These are phyloP conservation scores for Cenopis cana DNA, from an alignment of 2,888 invertebrate species.

Conservation along the genomic window DNA sequence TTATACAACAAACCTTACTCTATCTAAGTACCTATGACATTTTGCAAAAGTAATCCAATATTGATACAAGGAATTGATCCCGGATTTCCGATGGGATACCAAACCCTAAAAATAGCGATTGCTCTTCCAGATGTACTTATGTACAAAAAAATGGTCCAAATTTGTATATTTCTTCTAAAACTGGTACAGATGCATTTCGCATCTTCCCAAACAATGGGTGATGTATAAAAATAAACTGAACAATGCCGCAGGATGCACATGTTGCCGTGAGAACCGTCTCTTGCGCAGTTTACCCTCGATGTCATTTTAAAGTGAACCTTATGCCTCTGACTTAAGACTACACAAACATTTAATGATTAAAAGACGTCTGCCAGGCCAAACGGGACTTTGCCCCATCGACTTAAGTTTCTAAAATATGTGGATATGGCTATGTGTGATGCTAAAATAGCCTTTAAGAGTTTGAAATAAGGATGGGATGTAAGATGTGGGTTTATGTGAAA, in stretches of 20 bases:
- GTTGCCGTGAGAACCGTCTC: slow-evolving; percentile 41
- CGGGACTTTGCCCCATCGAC: not conserved
- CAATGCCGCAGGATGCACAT: slow-evolving; percentile 45
- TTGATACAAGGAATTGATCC: not conserved
- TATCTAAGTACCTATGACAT: not conserved
- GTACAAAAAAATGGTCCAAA: slow-evolving; percentile 9
- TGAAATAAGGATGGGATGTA: not conserved
- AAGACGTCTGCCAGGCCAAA: not conserved
- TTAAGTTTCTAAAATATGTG: not conserved
- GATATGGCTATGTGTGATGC: not conserved
- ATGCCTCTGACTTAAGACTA: not conserved
- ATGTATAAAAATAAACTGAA: slow-evolving; percentile 39
- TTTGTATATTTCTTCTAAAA: slow-evolving; percentile 30
- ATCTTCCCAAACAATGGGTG: slow-evolving; percentile 31
- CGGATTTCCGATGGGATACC: slow-evolving; percentile 16
- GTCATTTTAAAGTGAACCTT: slow-evolving; percentile 6
- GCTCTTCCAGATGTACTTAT: slow-evolving; percentile 2
- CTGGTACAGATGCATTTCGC: slow-evolving; percentile 39
- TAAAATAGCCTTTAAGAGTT: slow-evolving; percentile 13
- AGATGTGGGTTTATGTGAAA: slow-evolving; percentile 28
- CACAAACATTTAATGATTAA: not conserved
- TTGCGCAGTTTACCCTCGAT: slow-evolving; percentile 11
- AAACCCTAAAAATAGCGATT: not conserved
- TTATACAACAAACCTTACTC: too few relatives aligned
- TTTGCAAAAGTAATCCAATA: not conserved